Evolutionary conservation across 2,797 vertebrate species (phyloP), one percentile per base, ranked within the genome.

Genomic region (Limnodromus scolopaceus): DNA sequence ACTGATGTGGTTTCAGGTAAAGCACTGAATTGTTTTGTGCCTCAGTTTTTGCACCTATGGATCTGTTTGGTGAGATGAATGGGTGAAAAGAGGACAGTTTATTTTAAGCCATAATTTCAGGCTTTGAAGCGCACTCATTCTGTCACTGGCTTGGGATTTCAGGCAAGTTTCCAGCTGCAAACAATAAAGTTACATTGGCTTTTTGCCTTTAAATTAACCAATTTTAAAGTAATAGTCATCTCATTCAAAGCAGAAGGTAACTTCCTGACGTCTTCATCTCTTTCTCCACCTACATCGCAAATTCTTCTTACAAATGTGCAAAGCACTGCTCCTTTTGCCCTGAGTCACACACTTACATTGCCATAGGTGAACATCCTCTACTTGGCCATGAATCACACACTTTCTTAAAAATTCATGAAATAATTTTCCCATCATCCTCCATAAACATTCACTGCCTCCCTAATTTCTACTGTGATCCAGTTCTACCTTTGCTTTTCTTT

Each of bases 51-150:
- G 63, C 51, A 93, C 61, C 32, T 81, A 36, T 39, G 53, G 57
- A 39, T 71, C 19, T 81, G 41, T 75, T 83, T 41, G 4, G 7
- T 11, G 61, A 81, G 20, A 75, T 84, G 68, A 93, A 92, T 63
- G 45, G 55, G 48, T 78, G 54, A 74, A 65, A 89, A 88, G 45
- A 80, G 13, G 17, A 46, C 15, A 55, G 45, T 82, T 94, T 93
- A 69, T 96, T 95, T 95, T 66, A 89, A 78, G 58, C 39, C 30
- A 49, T 32, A 58, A 25, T 92, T 92, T 48, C 82, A 91, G 77
- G 57, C 48, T 92, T 92, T 84, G 75, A 90, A 92, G 41, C 48
- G 77, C 7, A 51, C 79, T 81, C 64, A 53, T 95, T 90, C 79
- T 93, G 78, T 81, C 84, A 80, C 28, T 60, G 25, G 65, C 10